Conservation (phyloP, 2,888 invertebrate species). For the Megamerina dolium region DNA sequence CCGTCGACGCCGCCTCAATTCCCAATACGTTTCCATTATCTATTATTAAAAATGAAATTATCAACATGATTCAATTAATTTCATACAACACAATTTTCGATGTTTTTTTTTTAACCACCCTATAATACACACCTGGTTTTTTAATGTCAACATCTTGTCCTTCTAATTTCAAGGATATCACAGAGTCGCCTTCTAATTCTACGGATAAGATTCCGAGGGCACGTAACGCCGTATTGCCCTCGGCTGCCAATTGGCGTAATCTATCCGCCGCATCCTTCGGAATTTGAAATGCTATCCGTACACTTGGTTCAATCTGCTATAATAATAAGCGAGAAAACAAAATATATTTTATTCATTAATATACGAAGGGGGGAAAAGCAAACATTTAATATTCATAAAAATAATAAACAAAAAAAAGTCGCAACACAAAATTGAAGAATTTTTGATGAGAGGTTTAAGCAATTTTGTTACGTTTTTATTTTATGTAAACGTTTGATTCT, state of each 20-base stretch:
- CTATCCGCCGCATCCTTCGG: constrained; percentile 92
- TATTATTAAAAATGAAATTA: no score
- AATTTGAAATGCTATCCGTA: constrained; percentile 95
- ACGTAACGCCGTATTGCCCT: constrained; percentile 81
- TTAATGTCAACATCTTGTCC: constrained; percentile 66
- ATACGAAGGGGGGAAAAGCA: neutral
- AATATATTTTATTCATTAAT: neutral
- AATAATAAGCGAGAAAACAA: constrained; percentile 2
- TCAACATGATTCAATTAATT: no score
- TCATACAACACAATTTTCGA: no score
- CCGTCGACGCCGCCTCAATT: constrained; percentile 37
- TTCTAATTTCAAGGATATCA: constrained; percentile 64
- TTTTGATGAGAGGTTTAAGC: no score
- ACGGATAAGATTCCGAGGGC: constrained; percentile 92
- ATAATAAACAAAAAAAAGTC: neutral
- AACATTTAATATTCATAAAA: neutral
- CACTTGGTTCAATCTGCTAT: constrained; percentile 75
- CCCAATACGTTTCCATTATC: constrained; percentile 35
- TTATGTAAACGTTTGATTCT: no score
- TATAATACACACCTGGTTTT: constrained; percentile 48
- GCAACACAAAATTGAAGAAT: neutral
- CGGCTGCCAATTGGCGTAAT: constrained; percentile 83
- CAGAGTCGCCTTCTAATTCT: constrained; percentile 86
- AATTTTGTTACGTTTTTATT: no score
- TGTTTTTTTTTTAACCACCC: no score